phyloP scores from a whole-genome alignment of 1,140 invertebrate genomes.

The Nixonia krombeini region DNA sequence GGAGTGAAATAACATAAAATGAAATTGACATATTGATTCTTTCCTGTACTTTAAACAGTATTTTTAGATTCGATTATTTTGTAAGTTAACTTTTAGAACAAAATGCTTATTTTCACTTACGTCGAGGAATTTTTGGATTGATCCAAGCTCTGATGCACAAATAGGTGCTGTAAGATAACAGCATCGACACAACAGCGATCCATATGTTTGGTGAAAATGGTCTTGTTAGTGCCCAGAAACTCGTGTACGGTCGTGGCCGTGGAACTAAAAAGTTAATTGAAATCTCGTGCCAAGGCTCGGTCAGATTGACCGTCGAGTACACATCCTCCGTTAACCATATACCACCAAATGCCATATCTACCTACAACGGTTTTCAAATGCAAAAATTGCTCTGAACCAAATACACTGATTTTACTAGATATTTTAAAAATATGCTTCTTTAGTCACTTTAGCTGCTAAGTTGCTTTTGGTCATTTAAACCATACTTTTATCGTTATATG shows the following conservation, averaged over 20 bases:
- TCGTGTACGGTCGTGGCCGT: conserved; percentile 51
- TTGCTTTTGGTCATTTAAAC: too few species aligned
- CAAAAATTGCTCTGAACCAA: too few species aligned
- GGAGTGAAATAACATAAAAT: too few species aligned
- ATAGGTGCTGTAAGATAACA: conserved; percentile 41
- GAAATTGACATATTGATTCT: too few species aligned
- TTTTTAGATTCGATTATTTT: too few species aligned
- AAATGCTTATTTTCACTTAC: too few species aligned
- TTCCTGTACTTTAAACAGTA: too few species aligned
- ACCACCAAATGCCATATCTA: conserved; percentile 57
- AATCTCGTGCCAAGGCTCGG: conserved; percentile 52
- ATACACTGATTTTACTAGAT: too few species aligned
- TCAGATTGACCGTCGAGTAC: conserved; percentile 41
- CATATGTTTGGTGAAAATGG: conserved; percentile 54
- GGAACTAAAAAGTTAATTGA: conserved; percentile 58
- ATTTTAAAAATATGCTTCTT: too few species aligned
- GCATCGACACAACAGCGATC: conserved; percentile 31
- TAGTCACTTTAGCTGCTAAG: too few species aligned
- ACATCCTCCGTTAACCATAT: conserved; percentile 52
- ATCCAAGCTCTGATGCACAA: conserved; percentile 44
- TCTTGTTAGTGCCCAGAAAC: conserved; percentile 58
- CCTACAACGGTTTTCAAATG: conserved; percentile 27
- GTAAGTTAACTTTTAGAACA: too few species aligned
- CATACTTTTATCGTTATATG: too few species aligned
- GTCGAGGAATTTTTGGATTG: conserved; percentile 46